Base-by-base conservation (phyloP, 2,113 vertebrate species). In the Tachysurus fulvidraco region DNA sequence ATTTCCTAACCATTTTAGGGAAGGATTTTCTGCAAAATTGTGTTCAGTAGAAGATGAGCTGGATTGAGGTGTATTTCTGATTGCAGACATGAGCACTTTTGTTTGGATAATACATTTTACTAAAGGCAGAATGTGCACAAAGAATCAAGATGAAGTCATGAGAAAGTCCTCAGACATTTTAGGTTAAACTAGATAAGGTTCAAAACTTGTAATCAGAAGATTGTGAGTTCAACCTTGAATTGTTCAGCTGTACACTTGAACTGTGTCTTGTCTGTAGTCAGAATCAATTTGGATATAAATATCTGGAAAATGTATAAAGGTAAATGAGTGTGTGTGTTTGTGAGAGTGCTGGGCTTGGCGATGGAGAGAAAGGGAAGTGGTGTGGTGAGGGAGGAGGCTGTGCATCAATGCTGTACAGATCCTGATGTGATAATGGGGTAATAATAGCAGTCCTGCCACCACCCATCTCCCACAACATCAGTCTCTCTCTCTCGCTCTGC, bases 1-100 rank as follows among this genome's bases (percentile, higher is more conserved):
- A 95, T 96, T 96, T 96, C 94, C 95, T 95, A 95, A 95, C 96
- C 95, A 95, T 97, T 96, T 97, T 96, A 95, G 96, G 96, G 94
- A 96, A 96, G 94, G 96, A 95, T 94, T 25, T 90, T 54, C 36
- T 79, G 67, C 52, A 28, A 91, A 93, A 94, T 92, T 92, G 85
- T 94, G 86, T 90, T 85, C 71, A 85, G 3, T 7, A 92, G 92
- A 94, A 19, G 76, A 87, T 65, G 76, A 69, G 28, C 62, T 50
- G 82, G 60, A 79, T 36, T 41, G 57, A 83, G 67, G 46, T 36
- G 50, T 60, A 81, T 69, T 69, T 73, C 44, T 57, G 62, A 54
- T 55, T 83, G 87, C 78, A 25, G 46, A 64, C 41, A 21, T 17
- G 57, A 77, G 41, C 1, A 50, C 2, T 28, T 67, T 85, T 67